Evolutionary conservation across 2,888 invertebrate species (phyloP).

Genomic region (Troilus luridus): DNA sequence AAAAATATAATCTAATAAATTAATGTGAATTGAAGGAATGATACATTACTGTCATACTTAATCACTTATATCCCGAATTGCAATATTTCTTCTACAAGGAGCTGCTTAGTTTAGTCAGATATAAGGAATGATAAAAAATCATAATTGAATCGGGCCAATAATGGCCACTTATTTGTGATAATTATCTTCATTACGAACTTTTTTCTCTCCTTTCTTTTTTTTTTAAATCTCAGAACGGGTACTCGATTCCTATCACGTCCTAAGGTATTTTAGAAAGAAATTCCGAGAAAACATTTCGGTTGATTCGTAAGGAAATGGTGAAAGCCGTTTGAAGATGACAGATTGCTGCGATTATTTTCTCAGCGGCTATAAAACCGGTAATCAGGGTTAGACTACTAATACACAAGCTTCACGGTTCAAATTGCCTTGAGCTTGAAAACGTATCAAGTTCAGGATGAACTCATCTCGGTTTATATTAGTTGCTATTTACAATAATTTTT

Average conservation of each 20-base stretch:
- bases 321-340: conserved; percentile 30
- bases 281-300: conserved; percentile 27
- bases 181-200: not conserved
- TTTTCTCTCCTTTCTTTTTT: not conserved
- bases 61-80: no score
- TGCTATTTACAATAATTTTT: not conserved
- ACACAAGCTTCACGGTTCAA: not conserved
- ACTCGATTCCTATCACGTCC: not conserved
- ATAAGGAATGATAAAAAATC: not conserved
- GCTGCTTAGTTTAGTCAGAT: not conserved
- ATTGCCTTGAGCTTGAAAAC: not conserved
- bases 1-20: no score
- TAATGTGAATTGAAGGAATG: no score
- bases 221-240: not conserved
- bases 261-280: not conserved
- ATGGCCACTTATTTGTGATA: not conserved
- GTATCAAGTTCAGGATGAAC: not conserved
- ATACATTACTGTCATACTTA: no score
- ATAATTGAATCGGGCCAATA: not conserved
- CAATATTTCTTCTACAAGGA: not conserved
- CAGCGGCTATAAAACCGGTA: not conserved
- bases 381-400: conserved; percentile 35
- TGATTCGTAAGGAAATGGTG: conserved; percentile 20
- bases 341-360: conserved; percentile 1
- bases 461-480: not conserved